These are phyloP conservation scores for Amblyraja radiata DNA, from an alignment of 2,797 vertebrate genomes.

Conservation along the genomic window DNA sequence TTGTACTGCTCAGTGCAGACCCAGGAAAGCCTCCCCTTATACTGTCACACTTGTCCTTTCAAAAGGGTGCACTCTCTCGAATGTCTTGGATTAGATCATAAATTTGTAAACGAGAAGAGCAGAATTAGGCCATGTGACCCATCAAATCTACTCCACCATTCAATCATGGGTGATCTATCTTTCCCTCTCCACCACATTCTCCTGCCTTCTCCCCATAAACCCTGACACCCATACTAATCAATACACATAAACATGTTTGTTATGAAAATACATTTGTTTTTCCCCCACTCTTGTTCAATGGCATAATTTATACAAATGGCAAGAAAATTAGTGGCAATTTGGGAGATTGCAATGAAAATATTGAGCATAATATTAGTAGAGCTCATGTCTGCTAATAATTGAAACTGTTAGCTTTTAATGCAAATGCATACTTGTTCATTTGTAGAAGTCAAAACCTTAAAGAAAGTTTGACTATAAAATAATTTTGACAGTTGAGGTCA, in stretches of 20 bases:
- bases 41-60: background rate
- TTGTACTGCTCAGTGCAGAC: background rate
- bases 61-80: background rate
- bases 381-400: background rate
- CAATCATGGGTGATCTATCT: no score
- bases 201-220: no score
- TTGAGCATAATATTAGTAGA: background rate
- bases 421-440: background rate
- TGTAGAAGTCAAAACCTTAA: background rate
- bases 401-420: background rate
- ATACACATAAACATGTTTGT: no score
- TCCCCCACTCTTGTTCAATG: background rate
- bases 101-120: no score
- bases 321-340: background rate
- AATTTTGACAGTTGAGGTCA: no score
- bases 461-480: background rate
- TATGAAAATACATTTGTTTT: conserved; percentile 4
- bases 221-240: no score
- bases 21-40: background rate
- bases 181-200: no score
- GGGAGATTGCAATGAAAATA: background rate
- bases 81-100: background rate
- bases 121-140: no score
- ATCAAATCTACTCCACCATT: no score
- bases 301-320: background rate